Percentiles rank a stretch among this genome's conserved stretches.
Conservation (phyloP, 1,140 invertebrate genomes). For the Drosophila watanabei region DNA sequence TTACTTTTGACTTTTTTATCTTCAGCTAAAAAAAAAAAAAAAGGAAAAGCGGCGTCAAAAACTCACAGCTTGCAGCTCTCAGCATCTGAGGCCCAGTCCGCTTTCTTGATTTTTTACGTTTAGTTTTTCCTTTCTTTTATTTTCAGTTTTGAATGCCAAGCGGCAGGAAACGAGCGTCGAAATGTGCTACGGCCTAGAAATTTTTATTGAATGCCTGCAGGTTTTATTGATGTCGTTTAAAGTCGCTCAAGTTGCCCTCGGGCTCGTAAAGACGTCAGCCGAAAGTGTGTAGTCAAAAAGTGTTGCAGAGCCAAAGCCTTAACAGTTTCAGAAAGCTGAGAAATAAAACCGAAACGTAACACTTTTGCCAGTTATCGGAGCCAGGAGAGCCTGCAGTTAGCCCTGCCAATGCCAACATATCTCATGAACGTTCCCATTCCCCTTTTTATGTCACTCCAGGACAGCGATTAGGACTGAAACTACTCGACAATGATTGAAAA, state of each 20-base stretch:
- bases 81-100: slow-evolving; percentile 14
- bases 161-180: slow-evolving; percentile 60
- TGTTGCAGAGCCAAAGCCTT: slow-evolving; percentile 5
- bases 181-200: slow-evolving; percentile 62
- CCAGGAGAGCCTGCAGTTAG: slow-evolving; percentile 12
- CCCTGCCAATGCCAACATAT: slow-evolving; percentile 11
- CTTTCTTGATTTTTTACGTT: slow-evolving; percentile 17
- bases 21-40: slow-evolving; percentile 24
- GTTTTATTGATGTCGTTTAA: slow-evolving; percentile 74
- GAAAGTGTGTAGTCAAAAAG: slow-evolving; percentile 53
- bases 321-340: slow-evolving; percentile 2
- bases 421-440: slow-evolving; percentile 1
- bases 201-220: slow-evolving; percentile 67
- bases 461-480: slow-evolving; percentile 18
- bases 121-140: slow-evolving; percentile 10
- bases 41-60: slow-evolving; percentile 3
- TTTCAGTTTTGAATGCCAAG: slow-evolving; percentile 49
- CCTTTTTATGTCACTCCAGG: slow-evolving; percentile 30
- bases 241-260: slow-evolving; percentile 60
- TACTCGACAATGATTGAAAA: slow-evolving; percentile 47
- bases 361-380: slow-evolving; percentile 28
- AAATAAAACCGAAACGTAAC: slow-evolving; percentile 33
- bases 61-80: slow-evolving; percentile 11
- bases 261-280: slow-evolving; percentile 59
- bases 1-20: slow-evolving; percentile 42